Evolutionary conservation across 2,113 vertebrate species (phyloP).

Genomic region (Motacilla tschutschensis): DNA sequence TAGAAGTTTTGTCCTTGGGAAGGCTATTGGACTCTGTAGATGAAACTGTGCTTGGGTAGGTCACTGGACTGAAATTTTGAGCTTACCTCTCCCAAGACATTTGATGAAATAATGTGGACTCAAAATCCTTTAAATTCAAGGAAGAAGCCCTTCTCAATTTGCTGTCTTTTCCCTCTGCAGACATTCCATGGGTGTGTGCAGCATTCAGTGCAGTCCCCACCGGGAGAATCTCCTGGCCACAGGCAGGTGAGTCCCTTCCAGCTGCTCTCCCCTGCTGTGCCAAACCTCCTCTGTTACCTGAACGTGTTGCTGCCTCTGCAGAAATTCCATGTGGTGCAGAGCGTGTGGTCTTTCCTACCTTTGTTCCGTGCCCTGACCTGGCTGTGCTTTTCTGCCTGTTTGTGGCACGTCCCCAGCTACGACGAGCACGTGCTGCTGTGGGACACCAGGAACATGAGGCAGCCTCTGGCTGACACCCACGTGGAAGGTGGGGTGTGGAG

Average conservation of each 20-base stretch:
- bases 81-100: neutral
- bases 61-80: neutral
- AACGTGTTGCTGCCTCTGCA: neutral
- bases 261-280: neutral
- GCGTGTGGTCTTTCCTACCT: fast-evolving
- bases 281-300: neutral
- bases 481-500: slow-evolving; percentile 90
- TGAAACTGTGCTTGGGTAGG: neutral
- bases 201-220: slow-evolving; percentile 89
- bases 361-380: neutral
- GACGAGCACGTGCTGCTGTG: slow-evolving; percentile 91
- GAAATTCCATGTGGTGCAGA: neutral
- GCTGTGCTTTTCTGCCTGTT: neutral
- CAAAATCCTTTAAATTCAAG: neutral
- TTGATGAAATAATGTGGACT: neutral
- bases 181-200: slow-evolving; percentile 94
- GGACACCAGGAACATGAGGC: slow-evolving; percentile 87
- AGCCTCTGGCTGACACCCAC: slow-evolving; percentile 77
- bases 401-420: slow-evolving; percentile 72
- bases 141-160: neutral
- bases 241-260: slow-evolving; percentile 80
- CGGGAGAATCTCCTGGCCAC: slow-evolving; percentile 87
- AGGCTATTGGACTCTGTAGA: neutral
- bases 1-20: neutral
- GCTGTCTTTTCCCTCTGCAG: slow-evolving; percentile 57